Evolutionary conservation across 2,113 vertebrate genomes (phyloP).

Genomic region (Malurus melanocephalus): DNA sequence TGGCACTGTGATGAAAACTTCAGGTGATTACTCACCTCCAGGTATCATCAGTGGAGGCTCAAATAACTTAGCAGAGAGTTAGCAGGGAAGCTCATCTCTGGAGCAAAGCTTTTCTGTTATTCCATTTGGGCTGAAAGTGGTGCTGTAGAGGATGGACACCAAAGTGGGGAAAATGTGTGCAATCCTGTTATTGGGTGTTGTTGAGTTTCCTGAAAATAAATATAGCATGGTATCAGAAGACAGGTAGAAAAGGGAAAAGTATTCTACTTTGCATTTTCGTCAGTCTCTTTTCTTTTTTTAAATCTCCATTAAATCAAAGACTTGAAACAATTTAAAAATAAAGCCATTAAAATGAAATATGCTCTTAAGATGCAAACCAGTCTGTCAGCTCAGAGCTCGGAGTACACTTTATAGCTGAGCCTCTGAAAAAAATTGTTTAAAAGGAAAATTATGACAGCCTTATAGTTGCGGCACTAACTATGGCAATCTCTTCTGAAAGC

Average conservation of each 20-base stretch:
- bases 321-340: slow-evolving; percentile 39
- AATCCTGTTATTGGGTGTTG: background rate
- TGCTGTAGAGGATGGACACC: background rate
- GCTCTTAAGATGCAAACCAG: slow-evolving; percentile 3
- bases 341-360: slow-evolving; percentile 24
- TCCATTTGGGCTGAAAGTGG: background rate
- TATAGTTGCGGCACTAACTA: background rate
- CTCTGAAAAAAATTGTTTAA: background rate
- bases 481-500: background rate
- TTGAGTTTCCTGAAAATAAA: background rate
- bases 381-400: background rate
- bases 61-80: background rate
- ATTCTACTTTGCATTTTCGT: background rate
- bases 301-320: slow-evolving; percentile 34
- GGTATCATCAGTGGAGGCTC: background rate
- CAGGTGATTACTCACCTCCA: background rate
- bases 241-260: background rate
- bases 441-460: background rate
- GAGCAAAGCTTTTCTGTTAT: background rate
- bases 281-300: background rate
- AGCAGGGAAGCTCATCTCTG: background rate
- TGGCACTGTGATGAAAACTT: background rate
- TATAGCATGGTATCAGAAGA: background rate
- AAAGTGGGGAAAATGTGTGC: background rate
- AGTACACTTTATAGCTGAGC: background rate